Evolutionary conservation across 2,113 vertebrate genomes (phyloP).

Genomic region (Addax nasomaculatus): DNA sequence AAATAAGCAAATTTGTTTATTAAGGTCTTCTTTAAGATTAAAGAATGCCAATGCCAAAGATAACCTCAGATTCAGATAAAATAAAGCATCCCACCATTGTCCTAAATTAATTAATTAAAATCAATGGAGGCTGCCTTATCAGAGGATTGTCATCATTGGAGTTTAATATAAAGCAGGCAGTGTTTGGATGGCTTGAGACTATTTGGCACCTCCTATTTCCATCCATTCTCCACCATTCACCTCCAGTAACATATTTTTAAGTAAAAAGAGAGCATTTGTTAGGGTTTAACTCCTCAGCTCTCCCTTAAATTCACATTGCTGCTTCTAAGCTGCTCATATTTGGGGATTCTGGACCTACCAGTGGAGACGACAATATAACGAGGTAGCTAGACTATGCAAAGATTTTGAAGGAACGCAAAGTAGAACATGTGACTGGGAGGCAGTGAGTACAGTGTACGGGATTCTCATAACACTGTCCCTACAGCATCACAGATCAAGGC

Average conservation of each 20-base stretch:
- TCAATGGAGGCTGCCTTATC: background rate
- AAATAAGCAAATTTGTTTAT: conserved; percentile 29
- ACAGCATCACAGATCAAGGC: background rate
- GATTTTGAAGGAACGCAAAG: background rate
- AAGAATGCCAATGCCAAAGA: background rate
- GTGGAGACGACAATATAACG: background rate
- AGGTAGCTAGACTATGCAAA: background rate
- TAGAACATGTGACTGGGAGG: background rate
- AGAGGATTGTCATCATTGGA: background rate
- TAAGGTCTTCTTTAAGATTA: background rate
- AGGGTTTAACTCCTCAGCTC: background rate
- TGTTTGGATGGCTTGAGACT: background rate
- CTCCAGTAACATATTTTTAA: background rate
- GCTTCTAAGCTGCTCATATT: background rate
- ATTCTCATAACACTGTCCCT: background rate
- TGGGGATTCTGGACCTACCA: background rate
- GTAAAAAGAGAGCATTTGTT: background rate
- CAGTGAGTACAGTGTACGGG: background rate
- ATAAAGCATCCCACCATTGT: background rate
- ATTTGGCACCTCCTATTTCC: background rate
- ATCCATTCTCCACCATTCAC: background rate
- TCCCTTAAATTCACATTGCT: background rate
- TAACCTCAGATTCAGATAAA: conserved; percentile 7
- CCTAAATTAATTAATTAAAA: conserved; percentile 29
- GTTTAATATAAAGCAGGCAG: background rate